Evolutionary conservation across 2,888 invertebrate genomes (phyloP).

Genomic region (Colostygia pectinataria): DNA sequence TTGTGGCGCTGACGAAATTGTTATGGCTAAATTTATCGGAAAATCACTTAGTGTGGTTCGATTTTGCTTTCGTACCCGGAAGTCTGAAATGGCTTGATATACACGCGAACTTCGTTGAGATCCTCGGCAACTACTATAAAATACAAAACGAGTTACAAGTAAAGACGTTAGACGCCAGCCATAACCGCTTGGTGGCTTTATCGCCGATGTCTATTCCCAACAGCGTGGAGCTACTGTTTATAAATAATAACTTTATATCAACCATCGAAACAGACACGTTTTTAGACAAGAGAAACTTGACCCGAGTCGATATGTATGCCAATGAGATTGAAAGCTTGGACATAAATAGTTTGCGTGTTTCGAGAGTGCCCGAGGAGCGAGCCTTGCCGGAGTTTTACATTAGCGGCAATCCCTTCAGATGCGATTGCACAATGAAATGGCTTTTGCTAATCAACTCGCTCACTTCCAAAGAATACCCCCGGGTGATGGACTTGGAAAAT

Average conservation of each 20-base stretch:
- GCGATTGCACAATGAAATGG: constrained; percentile 98
- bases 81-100: constrained; percentile 95
- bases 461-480: constrained; percentile 91
- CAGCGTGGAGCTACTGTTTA: constrained; percentile 92
- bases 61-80: constrained; percentile 94
- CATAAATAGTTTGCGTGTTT: constrained; percentile 89
- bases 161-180: constrained; percentile 94
- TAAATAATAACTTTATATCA: constrained; percentile 94
- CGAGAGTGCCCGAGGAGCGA: constrained; percentile 86
- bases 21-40: constrained; percentile 94
- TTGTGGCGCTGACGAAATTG: constrained; percentile 91
- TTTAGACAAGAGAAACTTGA: constrained; percentile 90
- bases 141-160: constrained; percentile 90
- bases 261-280: constrained; percentile 92
- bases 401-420: constrained; percentile 96
- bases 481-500: constrained; percentile 93
- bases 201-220: constrained; percentile 92
- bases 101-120: constrained; percentile 94
- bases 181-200: constrained; percentile 92
- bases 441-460: constrained; percentile 93
- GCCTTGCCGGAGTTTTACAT: constrained; percentile 94
- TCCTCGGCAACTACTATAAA: constrained; percentile 93
- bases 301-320: constrained; percentile 94
- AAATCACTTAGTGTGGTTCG: constrained; percentile 96
- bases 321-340: constrained; percentile 93